Conservation (phyloP, 2,113 vertebrate genomes). For the Anoplopoma fimbria region DNA sequence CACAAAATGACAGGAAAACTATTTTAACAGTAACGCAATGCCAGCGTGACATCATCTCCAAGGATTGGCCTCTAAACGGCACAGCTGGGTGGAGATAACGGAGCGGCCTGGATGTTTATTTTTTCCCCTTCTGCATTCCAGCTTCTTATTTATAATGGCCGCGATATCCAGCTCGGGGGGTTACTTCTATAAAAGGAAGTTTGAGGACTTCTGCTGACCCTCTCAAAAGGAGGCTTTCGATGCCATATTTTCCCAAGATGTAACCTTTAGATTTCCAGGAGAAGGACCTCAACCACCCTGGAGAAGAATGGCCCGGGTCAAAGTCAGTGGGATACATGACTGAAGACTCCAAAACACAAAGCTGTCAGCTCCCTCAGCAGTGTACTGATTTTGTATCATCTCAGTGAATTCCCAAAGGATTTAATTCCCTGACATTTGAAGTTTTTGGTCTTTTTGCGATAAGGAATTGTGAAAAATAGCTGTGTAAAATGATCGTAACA, state of each 20-base stretch:
- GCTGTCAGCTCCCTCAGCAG: background rate
- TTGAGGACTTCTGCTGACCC: conserved; percentile 62
- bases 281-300: conserved; percentile 59
- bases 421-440: background rate
- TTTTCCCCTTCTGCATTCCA: conserved; percentile 78
- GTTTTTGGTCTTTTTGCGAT: background rate
- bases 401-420: conserved; percentile 8
- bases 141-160: conserved; percentile 79
- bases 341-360: conserved; percentile 19
- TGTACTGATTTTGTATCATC: conserved; percentile 16
- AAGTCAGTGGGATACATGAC: conserved; percentile 21
- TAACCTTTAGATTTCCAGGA: conserved; percentile 66
- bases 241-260: conserved; percentile 71
- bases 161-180: conserved; percentile 69
- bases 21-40: conserved; percentile 58
- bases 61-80: conserved; percentile 60
- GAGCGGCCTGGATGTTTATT: conserved; percentile 73
- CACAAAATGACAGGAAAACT: conserved; percentile 30
- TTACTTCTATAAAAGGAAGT: conserved; percentile 83
- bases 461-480: background rate
- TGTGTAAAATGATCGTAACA: background rate
- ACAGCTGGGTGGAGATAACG: conserved; percentile 75
- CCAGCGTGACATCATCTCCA: conserved; percentile 74
- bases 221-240: conserved; percentile 52
- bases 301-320: conserved; percentile 36